Conservation (phyloP, 2,888 invertebrate species). For the Mycogona germanica region DNA sequence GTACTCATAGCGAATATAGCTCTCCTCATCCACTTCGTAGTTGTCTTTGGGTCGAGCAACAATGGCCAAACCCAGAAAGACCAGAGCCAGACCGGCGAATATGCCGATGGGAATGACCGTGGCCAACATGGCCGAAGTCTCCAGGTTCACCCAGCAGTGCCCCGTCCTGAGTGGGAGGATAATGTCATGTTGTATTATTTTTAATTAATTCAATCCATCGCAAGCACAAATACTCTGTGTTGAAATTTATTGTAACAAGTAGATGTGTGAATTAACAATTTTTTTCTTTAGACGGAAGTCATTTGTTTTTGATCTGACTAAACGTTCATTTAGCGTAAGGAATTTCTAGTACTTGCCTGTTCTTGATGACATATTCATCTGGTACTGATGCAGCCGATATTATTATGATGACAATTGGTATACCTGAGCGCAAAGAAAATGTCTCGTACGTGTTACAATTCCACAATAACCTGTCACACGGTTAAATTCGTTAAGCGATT, state of each 20-base stretch:
- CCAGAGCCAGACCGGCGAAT: constrained; percentile 5
- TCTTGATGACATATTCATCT: background rate
- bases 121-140: constrained; percentile 11
- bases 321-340: background rate
- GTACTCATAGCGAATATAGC: constrained; percentile 16
- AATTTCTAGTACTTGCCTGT: background rate
- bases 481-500: no score
- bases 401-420: constrained; percentile 3
- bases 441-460: no score
- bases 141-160: constrained; percentile 14
- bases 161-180: background rate
- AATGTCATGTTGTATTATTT: no score
- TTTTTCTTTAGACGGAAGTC: no score
- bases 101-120: constrained; percentile 17
- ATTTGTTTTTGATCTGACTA: no score
- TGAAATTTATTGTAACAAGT: no score
- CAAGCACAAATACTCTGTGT: no score
- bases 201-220: no score
- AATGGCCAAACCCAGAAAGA: constrained; percentile 10
- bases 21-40: constrained; percentile 20
- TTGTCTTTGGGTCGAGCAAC: constrained; percentile 13
- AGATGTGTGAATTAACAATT: no score
- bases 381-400: constrained; percentile 2
- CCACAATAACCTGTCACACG: no score
- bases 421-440: no score